Evolutionary conservation across 2,113 vertebrate species (phyloP).

Genomic region (Anoplopoma fimbria): DNA sequence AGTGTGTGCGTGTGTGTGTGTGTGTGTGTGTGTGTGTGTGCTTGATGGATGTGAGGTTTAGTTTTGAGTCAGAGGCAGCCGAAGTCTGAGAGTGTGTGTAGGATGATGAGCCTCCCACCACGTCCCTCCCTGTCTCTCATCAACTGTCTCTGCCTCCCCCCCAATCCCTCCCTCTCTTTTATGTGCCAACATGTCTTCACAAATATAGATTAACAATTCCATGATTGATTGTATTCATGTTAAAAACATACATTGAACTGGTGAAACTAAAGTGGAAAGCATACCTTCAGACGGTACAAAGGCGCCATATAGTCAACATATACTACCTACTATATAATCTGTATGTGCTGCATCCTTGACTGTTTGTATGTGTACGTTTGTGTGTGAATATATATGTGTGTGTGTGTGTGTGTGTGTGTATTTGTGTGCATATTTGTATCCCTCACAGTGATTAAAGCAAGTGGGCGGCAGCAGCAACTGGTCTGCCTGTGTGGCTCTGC

Average conservation of each 20-base stretch:
- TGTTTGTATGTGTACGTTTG: conserved; percentile 12
- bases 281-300: conserved; percentile 15
- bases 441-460: conserved; percentile 85
- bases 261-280: neutral
- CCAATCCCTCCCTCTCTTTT: conserved; percentile 55
- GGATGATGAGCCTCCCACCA: conserved; percentile 78
- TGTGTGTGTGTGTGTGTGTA: conserved; percentile 55
- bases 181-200: conserved; percentile 30
- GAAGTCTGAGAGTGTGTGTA: conserved; percentile 80
- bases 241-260: neutral
- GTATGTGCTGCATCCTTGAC: conserved; percentile 48
- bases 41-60: conserved; percentile 74
- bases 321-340: conserved; percentile 37
- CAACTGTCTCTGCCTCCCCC: conserved; percentile 63
- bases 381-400: conserved; percentile 15
- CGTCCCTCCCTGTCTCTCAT: conserved; percentile 69
- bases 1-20: conserved; percentile 38
- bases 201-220: conserved; percentile 1
- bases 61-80: conserved; percentile 84
- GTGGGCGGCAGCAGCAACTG: conserved; percentile 87
- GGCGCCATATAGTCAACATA: conserved; percentile 9
- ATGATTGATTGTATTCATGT: neutral
- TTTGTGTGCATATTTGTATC: conserved; percentile 76
- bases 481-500: conserved; percentile 85
- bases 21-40: conserved; percentile 20